Base-by-base conservation (phyloP, 2,888 invertebrate genomes). In the Synergus japonicus region DNA sequence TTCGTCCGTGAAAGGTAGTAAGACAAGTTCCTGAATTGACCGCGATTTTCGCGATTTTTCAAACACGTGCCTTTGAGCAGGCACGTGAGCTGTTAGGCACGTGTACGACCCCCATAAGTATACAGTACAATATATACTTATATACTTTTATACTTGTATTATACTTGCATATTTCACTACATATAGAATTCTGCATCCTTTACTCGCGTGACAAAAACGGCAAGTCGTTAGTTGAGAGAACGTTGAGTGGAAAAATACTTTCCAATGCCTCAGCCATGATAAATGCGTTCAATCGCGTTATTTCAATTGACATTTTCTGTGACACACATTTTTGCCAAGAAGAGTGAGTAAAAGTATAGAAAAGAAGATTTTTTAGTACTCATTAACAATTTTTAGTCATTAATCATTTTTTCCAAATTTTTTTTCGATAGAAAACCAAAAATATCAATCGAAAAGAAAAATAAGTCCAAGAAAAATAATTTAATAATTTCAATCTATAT, bases 11-110 rank as follows among this genome's bases (percentile, higher is more conserved):
- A 69, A 69, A 69, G 69, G 69, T 54, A n/a, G n/a, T 65, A 41
- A 43, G 66, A 69, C 44, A 60, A 67, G 76, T 78, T 76, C 49
- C 65, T 60, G 66, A 41, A 76, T 65, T 46, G 64, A 22, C 41
- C 78, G 78, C 64, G 73, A 80, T 77, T 80, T 80, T 49, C 69
- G 37, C 69, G 49, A 54, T 73, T 73, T 73, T 73, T 54, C n/a
- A 54, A 54, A 73, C 54, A 73, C 69, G 49, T 73, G 69, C 5
- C 58, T 3, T 7, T 29, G 22, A 49, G 46, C 0, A 3, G 7
- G 67, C 78, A 81, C 81, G 81, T 78, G 81, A 81, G 66, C 54
- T 37, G 63, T 37, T 12, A 15, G 37, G 60, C 79, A 82, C 82
- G 78, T 80, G 79, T 69, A 73, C n/a, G 54, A 54, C 69, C 49